Base-by-base conservation (phyloP, 2,797 vertebrate species). In the Sus cebifrons region DNA sequence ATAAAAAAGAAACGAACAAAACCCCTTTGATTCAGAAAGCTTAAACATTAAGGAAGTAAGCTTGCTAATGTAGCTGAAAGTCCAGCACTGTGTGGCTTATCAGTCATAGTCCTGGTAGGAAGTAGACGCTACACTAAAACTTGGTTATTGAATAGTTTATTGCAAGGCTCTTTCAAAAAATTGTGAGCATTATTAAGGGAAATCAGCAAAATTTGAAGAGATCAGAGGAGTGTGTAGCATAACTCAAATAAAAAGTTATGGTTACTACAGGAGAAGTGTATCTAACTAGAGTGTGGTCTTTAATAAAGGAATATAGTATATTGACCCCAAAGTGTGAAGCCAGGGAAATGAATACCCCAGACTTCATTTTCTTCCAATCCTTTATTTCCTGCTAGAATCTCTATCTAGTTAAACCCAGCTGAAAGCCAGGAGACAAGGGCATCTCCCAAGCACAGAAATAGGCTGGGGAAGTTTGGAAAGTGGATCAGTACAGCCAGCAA, bases 281-380 rank as follows among this genome's bases (percentile, higher is more conserved):
- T 32, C n/a, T 94, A 65, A 52, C 7, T 9, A 21, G 18, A 83
- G 11, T 79, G 6, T 75, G 21, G 5, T 74, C 29, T 88, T 92
- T 16, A 36, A 14, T 74, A 81, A 79, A 70, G 17, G 7, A 74
- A 29, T 79, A 16, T 5, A 29, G 9, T 77, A 0, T 68, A 32
- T 36, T 74, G 52, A 40, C 27, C 27, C 85, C 5, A 36, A 70
- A 25, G 54, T 36, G 17, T 60, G 1, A 81, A 74, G 49, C 75
- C 29, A 52, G 49, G 52, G 29, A 58, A 74, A 75, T 94, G 6
- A 68, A n/a, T 86, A 44, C 14, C 23, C n/a, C 18, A 71, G 15
- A 18, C 27, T 65, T 92, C 17, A 68, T 84, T 92, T 94, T 81
- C 36, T 83, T 87, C 29, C 44, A 82, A 27, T 77, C 9, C 23